Conservation (phyloP, 2,113 vertebrate genomes). For the Syrrhaptes paradoxus region DNA sequence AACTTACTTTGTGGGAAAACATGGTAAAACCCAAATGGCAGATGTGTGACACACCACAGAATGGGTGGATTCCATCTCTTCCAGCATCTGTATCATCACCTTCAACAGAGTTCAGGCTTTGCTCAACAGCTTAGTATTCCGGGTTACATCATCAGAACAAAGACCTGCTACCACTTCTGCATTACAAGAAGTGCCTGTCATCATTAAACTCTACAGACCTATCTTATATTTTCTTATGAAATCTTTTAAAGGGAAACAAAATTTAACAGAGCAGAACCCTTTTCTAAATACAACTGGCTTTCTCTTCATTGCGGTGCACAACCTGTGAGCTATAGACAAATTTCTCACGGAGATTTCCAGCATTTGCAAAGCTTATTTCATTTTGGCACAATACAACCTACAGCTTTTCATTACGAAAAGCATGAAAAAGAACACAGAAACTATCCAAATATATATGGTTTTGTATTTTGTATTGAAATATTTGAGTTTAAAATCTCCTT, state of each 20-base stretch:
- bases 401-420: not conserved
- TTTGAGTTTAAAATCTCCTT: not conserved
- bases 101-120: not conserved
- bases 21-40: not conserved
- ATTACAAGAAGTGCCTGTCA: not conserved
- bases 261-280: not conserved
- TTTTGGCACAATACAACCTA: not conserved
- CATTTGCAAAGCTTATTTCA: not conserved
- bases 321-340: not conserved
- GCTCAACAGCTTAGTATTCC: not conserved
- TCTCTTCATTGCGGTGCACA: not conserved
- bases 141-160: not conserved
- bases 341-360: not conserved
- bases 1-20: not conserved
- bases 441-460: not conserved
- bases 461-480: not conserved
- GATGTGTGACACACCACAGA: not conserved
- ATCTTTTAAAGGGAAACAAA: not conserved
- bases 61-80: not conserved
- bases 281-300: not conserved
- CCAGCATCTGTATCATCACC: not conserved
- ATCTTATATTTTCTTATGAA: not conserved
- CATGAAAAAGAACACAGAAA: not conserved
- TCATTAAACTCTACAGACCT: not conserved
- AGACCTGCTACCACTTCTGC: not conserved